Evolutionary conservation across 2,797 vertebrate genomes (phyloP).

Genomic region (Eidolon dupreanum): DNA sequence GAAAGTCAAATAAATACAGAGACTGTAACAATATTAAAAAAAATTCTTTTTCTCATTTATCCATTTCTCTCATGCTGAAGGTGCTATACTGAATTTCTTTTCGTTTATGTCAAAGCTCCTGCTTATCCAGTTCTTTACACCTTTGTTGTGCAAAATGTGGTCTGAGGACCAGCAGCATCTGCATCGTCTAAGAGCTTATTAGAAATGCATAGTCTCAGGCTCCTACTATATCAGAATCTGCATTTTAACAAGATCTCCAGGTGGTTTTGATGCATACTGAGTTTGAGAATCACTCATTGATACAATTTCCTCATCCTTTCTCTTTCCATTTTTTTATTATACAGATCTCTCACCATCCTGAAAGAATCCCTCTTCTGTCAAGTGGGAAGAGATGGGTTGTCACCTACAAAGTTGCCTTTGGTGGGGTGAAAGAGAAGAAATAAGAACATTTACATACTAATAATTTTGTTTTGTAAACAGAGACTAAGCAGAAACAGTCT

Average conservation of each 20-base stretch:
- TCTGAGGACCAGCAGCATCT: neutral
- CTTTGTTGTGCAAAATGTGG: neutral
- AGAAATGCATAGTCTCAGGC: neutral
- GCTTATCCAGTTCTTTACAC: neutral
- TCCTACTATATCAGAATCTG: neutral
- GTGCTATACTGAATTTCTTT: neutral
- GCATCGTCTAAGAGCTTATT: neutral
- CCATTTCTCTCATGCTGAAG: neutral
- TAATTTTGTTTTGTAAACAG: slow-evolving; percentile 31
- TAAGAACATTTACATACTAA: neutral
- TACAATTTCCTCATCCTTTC: neutral
- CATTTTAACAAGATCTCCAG: neutral
- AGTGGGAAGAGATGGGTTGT: neutral
- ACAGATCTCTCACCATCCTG: neutral
- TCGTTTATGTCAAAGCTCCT: neutral
- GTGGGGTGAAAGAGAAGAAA: neutral
- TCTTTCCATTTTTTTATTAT: neutral
- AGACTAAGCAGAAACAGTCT: neutral
- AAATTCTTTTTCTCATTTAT: neutral
- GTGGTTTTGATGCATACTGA: neutral
- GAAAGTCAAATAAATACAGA: neutral
- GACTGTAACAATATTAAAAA: neutral
- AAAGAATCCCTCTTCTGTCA: neutral
- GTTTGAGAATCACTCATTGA: neutral
- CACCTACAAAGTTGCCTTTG: neutral